Evolutionary conservation across 2,797 vertebrate genomes (phyloP).

Genomic region (Parauchenoglanis ngamensis): DNA sequence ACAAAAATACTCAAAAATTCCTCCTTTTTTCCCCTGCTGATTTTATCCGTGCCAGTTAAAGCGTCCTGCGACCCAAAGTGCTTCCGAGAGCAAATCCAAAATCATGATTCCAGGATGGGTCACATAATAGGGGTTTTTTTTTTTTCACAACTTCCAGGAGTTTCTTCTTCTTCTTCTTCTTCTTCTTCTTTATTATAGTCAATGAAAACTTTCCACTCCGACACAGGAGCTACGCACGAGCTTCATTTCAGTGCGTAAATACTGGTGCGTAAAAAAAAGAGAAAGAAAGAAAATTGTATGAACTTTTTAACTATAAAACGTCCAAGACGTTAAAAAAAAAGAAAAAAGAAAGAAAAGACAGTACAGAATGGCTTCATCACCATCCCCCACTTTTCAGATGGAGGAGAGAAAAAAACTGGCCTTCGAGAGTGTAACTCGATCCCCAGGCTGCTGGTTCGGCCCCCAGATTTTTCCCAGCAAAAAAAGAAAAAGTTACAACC

Average conservation of each 20-base stretch:
- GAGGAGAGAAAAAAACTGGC: conserved; percentile 56
- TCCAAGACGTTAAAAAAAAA: conserved; percentile 5
- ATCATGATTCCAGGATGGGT: neutral
- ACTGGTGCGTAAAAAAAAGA: neutral
- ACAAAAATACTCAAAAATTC: neutral
- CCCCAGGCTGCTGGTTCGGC: conserved; percentile 63
- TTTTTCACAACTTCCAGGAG: conserved; percentile 5
- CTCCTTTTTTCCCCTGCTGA: neutral
- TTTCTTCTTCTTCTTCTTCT: neutral
- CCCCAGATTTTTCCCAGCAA: conserved; percentile 26
- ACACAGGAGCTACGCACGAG: no score
- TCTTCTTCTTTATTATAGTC: neutral
- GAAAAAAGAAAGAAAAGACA: conserved; percentile 27
- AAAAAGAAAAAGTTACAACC: neutral
- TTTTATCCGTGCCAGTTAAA: neutral
- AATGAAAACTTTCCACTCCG: neutral
- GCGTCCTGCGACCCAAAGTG: neutral
- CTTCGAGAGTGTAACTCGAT: conserved; percentile 76
- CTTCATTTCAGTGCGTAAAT: neutral
- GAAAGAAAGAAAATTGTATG: neutral
- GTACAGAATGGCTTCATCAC: conserved; percentile 53
- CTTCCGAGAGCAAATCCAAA: neutral
- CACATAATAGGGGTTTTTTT: neutral
- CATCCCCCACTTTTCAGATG: conserved; percentile 58
- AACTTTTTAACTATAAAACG: neutral